A percentile compares a stretch with the other conserved stretches of the same genome.
Evolutionary conservation across 2,888 invertebrate genomes (phyloP).

Genomic region (Tanytarsus gracilentus): DNA sequence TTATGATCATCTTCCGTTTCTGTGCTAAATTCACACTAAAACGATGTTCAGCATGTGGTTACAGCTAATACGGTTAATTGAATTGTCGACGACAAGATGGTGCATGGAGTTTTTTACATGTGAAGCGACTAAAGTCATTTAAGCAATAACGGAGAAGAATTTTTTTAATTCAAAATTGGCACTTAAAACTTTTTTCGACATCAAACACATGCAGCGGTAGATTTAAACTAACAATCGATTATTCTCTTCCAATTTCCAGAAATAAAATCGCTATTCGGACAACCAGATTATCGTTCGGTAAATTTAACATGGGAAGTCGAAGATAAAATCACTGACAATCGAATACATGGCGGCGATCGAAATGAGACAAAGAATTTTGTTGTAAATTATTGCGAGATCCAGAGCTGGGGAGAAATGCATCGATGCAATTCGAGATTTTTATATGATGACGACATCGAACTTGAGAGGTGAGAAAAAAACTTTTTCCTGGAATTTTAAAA

Average conservation of each 20-base stretch:
- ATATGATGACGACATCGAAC: constrained; percentile 34
- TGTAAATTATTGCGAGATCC: constrained; percentile 68
- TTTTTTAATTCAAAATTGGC: no score
- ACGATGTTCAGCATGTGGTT: neutral
- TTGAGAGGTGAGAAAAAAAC: neutral
- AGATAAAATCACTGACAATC: constrained; percentile 33
- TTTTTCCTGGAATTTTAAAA: neutral
- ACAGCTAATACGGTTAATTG: constrained; percentile 1
- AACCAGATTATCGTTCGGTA: constrained; percentile 44
- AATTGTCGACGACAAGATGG: neutral
- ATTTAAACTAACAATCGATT: neutral
- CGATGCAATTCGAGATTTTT: constrained; percentile 55
- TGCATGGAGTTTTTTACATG: neutral
- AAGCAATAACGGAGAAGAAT: neutral
- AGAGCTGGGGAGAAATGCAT: constrained; percentile 63
- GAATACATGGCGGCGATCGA: neutral
- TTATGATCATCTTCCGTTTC: no score
- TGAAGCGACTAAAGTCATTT: no score
- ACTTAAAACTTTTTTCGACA: neutral
- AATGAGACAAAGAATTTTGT: constrained; percentile 48
- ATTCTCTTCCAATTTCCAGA: no score
- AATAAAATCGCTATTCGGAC: constrained; percentile 42
- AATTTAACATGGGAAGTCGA: constrained; percentile 44
- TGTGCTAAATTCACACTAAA: no score
- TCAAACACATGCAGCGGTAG: neutral